Evolutionary conservation across 2,113 vertebrate species (phyloP), one percentile per base, ranked within the genome.

Genomic region (Forbesichthys agassizii): DNA sequence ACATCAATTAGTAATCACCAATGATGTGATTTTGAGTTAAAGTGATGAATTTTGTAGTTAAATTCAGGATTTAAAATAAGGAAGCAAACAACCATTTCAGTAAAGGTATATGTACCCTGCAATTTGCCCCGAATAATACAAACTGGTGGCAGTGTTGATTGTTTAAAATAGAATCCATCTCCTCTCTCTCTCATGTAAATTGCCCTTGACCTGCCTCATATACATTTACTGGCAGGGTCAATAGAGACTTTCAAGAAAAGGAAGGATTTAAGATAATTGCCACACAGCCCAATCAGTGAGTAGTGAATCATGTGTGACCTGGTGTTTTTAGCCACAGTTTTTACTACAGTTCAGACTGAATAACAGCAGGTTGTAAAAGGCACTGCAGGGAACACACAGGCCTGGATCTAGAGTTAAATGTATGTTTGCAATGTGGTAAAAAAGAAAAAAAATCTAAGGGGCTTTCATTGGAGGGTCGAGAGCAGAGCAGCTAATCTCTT

Each of bases 321-420:
- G 11, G 75, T 73, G 74, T 76, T 86, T 86, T 84, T 85, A 84
- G 86, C 80, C 77, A 59, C 63, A 54, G 48, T 62, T 80, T 84
- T 87, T 84, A 87, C 74, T 77, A 71, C 71, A 67, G 53, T 79
- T 77, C 48, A 66, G 74, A 69, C 74, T 77, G 74, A 46, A 77
- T 80, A 75, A 86, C 81, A 72, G 74, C 79, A 79, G 82, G 80
- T 76, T 74, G 82, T 84, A 88, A 86, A 88, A 66, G 49, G 70
- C 68, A 68, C 60, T 72, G 79, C 75, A 82, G 79, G 77, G 65
- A 69, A 69, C 83, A 82, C 81, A 80, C 54, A 11, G 65, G 66
- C 68, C 60, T 47, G 52, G 46, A 33, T 49, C 48, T 73, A 60
- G 62, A 62, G 20, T 74, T 83, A 83, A 80, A 82, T 48, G 55